Conservation (phyloP, 2,113 vertebrate genomes). For the Bos javanicus region DNA sequence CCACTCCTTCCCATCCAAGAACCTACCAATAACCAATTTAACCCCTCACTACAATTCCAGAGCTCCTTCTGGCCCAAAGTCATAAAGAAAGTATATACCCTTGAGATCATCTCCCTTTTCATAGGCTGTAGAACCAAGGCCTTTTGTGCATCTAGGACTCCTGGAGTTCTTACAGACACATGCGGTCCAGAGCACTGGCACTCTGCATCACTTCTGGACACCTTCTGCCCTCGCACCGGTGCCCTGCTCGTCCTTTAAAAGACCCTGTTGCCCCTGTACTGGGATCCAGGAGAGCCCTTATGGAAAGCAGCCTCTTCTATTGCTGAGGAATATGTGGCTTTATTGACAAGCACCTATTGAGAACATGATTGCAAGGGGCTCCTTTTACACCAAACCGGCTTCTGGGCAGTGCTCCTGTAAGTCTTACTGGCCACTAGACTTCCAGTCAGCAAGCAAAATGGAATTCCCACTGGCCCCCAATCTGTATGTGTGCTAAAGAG, state of each 20-base stretch:
- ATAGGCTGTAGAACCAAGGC: neutral
- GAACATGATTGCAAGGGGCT: neutral
- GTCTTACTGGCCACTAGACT: neutral
- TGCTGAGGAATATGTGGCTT: neutral
- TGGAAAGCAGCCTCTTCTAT: neutral
- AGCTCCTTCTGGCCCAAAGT: neutral
- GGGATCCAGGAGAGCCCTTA: neutral
- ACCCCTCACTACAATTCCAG: neutral
- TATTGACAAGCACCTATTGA: neutral
- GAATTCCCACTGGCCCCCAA: neutral
- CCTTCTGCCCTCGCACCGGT: neutral
- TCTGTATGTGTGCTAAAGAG: neutral
- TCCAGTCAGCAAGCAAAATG: rapidly evolving
- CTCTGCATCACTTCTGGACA: neutral
- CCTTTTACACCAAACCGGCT: neutral
- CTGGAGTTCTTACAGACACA: neutral
- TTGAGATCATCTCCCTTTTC: neutral
- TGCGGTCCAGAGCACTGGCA: neutral
- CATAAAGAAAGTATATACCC: neutral
- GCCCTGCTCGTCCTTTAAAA: neutral
- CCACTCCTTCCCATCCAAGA: neutral
- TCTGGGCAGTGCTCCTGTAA: neutral
- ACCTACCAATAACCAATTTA: neutral
- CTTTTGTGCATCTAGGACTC: neutral
- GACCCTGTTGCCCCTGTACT: neutral